Percentiles rank a stretch among this genome's conserved stretches.
Conservation (phyloP, 2,797 vertebrate genomes). For the Ambastaia sidthimunki region DNA sequence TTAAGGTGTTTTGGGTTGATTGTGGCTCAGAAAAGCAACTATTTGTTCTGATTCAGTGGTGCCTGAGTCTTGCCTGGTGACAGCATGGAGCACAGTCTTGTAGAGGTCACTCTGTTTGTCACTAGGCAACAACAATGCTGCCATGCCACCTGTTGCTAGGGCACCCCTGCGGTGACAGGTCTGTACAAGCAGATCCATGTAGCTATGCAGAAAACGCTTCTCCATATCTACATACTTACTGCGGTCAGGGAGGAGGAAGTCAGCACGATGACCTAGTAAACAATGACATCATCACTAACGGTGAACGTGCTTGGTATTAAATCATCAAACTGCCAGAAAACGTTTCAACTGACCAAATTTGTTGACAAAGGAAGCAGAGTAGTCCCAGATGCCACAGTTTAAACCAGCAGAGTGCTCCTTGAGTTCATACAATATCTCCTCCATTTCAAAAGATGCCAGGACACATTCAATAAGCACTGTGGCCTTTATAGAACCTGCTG, state of each 20-base stretch:
- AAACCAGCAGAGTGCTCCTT: conserved; percentile 81
- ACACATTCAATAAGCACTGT: conserved; percentile 83
- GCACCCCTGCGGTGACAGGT: conserved; percentile 79
- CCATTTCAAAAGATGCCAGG: conserved; percentile 84
- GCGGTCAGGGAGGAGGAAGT: conserved; percentile 83
- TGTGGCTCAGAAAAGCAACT: background rate
- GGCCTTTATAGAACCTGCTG: conserved; percentile 79
- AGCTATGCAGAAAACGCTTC: conserved; percentile 80
- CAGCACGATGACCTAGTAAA: conserved; percentile 71
- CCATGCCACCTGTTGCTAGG: conserved; percentile 80
- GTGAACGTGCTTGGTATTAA: background rate
- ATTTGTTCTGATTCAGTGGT: background rate
- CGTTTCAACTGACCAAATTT: conserved; percentile 76
- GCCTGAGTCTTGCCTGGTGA: conserved; percentile 61
- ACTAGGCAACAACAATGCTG: conserved; percentile 74
- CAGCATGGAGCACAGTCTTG: conserved; percentile 65
- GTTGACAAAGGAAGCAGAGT: conserved; percentile 83
- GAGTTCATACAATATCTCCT: conserved; percentile 84
- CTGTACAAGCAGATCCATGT: conserved; percentile 84
- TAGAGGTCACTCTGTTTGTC: conserved; percentile 60
- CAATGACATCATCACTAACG: background rate
- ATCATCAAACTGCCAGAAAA: background rate
- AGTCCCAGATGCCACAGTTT: conserved; percentile 88
- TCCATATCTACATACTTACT: conserved; percentile 86
- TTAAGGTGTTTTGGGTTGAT: background rate